Conservation (phyloP, 2,888 invertebrate genomes). For the Mesochorus sp. region DNA sequence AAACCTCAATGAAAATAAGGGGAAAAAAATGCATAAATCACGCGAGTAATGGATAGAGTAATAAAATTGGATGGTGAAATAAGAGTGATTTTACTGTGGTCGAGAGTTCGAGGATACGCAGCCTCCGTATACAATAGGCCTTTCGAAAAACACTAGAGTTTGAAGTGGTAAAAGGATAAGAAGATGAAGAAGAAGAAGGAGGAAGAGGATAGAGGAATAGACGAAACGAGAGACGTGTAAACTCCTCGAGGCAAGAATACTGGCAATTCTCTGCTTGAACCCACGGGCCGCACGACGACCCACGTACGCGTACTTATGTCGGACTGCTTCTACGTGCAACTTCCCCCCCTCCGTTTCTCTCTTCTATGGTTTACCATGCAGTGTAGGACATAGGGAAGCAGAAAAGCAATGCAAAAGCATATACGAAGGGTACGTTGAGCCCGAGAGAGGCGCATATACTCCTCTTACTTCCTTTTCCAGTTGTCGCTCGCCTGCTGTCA, state of each 20-base stretch:
- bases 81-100: too few relatives aligned
- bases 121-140: not conserved
- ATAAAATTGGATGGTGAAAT: too few relatives aligned
- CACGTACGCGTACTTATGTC: slow-evolving; percentile 58
- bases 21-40: too few relatives aligned
- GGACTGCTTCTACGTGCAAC: slow-evolving; percentile 35
- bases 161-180: not conserved
- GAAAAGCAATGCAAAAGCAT: slow-evolving; percentile 37
- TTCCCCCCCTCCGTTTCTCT: not conserved
- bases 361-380: not conserved
- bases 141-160: not conserved
- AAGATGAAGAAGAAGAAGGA: not conserved
- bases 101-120: too few relatives aligned
- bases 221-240: slow-evolving; percentile 40
- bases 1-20: too few relatives aligned
- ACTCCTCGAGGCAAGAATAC: slow-evolving; percentile 33
- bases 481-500: slow-evolving; percentile 62
- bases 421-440: slow-evolving; percentile 21
- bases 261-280: slow-evolving; percentile 46
- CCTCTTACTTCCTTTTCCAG: slow-evolving; percentile 55
- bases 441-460: slow-evolving; percentile 28
- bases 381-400: slow-evolving; percentile 16
- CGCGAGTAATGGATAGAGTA: too few relatives aligned
- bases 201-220: not conserved
- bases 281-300: slow-evolving; percentile 55